Evolutionary conservation across 2,888 invertebrate species (phyloP).

Genomic region (Metalampra italica): DNA sequence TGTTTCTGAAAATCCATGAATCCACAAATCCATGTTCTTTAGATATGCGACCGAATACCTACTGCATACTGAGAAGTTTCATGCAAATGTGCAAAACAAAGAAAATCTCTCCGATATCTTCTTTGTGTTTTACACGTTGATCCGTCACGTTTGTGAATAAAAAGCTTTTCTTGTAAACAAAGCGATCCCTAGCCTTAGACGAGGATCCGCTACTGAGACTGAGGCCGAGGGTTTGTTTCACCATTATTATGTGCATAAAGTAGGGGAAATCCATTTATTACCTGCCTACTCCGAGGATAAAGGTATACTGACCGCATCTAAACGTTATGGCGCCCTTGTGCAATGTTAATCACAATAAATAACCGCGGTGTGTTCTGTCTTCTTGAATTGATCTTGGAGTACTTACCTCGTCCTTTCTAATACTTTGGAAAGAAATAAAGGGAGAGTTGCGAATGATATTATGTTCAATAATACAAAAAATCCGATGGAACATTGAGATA

Average conservation of each 20-base stretch:
- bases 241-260: slow-evolving; percentile 9
- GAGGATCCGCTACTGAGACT: neutral
- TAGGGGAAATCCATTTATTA: slow-evolving; percentile 6
- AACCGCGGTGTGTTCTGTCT: slow-evolving; percentile 9
- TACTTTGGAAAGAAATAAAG: too few species aligned
- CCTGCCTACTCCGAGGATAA: neutral
- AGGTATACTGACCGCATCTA: neutral
- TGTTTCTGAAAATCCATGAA: too few species aligned
- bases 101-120: neutral
- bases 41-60: too few species aligned
- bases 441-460: too few species aligned
- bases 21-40: too few species aligned
- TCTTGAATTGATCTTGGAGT: too few species aligned
- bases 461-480: too few species aligned
- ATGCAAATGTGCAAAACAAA: neutral
- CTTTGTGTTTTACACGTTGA: slow-evolving; percentile 4
- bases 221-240: neutral
- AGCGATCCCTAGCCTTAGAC: slow-evolving; percentile 1
- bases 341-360: slow-evolving; percentile 29
- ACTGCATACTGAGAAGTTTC: too few species aligned
- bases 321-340: slow-evolving; percentile 5
- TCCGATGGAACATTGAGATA: too few species aligned
- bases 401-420: too few species aligned
- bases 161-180: slow-evolving; percentile 1
- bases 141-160: slow-evolving; percentile 7